Evolutionary conservation across 2,888 invertebrate species (phyloP).

Genomic region (Diarsia rubi): DNA sequence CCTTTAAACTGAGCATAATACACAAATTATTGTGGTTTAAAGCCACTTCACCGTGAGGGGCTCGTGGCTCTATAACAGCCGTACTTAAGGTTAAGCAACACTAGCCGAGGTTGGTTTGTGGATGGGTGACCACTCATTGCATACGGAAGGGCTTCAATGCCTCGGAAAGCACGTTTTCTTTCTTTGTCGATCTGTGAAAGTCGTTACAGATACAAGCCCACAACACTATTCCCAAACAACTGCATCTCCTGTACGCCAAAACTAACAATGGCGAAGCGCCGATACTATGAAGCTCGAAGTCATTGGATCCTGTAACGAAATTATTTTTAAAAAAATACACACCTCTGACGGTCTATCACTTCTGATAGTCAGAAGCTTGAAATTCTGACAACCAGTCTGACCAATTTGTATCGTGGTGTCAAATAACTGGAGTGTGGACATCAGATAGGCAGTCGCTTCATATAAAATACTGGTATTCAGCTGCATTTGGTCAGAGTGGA

Average conservation of each 20-base stretch:
- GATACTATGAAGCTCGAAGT: no score
- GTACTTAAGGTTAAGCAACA: not conserved
- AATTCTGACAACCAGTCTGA: not conserved
- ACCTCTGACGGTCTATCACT: no score
- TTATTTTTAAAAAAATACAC: no score
- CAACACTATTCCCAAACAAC: no score
- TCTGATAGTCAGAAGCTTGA: not conserved
- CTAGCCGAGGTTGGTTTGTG: no score
- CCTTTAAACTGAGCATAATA: conserved; percentile 34
- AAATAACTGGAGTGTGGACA: not conserved
- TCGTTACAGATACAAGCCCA: not conserved
- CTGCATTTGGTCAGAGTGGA: not conserved
- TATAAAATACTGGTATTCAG: not conserved
- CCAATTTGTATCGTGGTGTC: not conserved
- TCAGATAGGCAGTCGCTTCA: not conserved
- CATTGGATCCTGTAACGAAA: no score
- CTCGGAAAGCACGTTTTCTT: no score
- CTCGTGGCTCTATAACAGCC: not conserved
- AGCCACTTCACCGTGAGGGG: not conserved
- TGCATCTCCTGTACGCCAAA: no score
- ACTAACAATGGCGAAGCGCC: no score
- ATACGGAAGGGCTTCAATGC: no score
- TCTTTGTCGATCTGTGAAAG: not conserved
- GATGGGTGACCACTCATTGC: no score
- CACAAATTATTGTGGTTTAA: conserved; percentile 20